Evolutionary conservation across 2,888 invertebrate genomes (phyloP), one percentile per base, ranked within the genome.

Genomic region (Suillia variegata): DNA sequence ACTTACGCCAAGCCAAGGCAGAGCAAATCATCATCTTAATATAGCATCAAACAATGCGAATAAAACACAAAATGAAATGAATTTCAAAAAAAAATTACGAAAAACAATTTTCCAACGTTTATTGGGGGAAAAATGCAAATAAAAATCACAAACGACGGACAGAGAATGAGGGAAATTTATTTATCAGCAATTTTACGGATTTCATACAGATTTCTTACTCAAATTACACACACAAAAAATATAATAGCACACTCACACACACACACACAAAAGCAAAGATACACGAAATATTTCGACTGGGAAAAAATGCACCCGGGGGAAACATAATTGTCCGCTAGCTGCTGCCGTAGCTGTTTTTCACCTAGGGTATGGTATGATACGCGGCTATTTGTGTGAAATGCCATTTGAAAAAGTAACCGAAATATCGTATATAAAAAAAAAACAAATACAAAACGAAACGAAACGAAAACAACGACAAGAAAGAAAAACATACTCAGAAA

Each of bases 401-500:
- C 45, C 20, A 45, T 45, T 45, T 45, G 18, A n/a, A n/a, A n/a
- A n/a, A n/a, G n/a, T n/a, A n/a, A n/a, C n/a, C n/a, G n/a, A n/a
- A n/a, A n/a, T n/a, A n/a, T n/a, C n/a, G n/a, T n/a, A n/a, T n/a
- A n/a, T 5, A 45, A 17, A 45, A 18, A 20, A 45, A 17, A 17
- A 17, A 20, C 45, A 17, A 3, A 45, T 20, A 45, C 17, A 38
- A 38, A n/a, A 38, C 10, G 18, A 45, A 45, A 18, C n/a, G n/a
- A n/a, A n/a, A n/a, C n/a, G n/a, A n/a, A n/a, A n/a, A n/a, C n/a
- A n/a, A n/a, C n/a, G n/a, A n/a, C n/a, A n/a, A n/a, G n/a, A n/a
- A 13, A 18, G 10, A 45, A 17, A 5, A 3, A 45, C 45, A 45
- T 13, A 45, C 17, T 18, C 38, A 45, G 67, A 70, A 73, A 73